Base-by-base conservation (phyloP, 2,797 vertebrate species). In the Scomberomorus guttatus region DNA sequence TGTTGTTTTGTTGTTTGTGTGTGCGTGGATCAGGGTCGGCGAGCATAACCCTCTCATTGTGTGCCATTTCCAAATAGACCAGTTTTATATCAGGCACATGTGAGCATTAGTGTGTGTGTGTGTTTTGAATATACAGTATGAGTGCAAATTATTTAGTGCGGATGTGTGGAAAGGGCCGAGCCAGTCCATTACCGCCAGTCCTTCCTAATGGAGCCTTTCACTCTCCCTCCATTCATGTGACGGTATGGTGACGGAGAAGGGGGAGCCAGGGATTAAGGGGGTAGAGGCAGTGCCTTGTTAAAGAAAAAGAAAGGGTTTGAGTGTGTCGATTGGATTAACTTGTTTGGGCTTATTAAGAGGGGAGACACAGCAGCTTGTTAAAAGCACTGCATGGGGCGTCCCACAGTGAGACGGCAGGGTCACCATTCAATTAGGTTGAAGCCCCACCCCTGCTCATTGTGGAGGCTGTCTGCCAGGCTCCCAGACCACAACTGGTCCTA, bases 271-370 rank as follows among this genome's bases (percentile, higher is more conserved):
- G 95, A 95, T 96, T 95, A 95, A 91, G 86, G 80, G 90, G 90
- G 89, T 83, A 90, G 92, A 90, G 84, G 93, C 93, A 93, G 92
- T 87, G 94, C 92, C 94, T 95, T 94, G 93, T 95, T 95, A 95
- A 95, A 94, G 93, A 91, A 90, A 93, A 92, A 94, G 93, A 94
- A 94, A 93, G 93, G 90, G 89, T 92, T 93, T 90, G 95, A 95
- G 94, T 95, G 95, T 94, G 95, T 94, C 92, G 92, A 96, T 95
- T 95, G 95, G 95, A 96, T 96, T 96, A 96, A 95, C 94, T 95
- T 95, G 94, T 95, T 95, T 95, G 93, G 94, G 94, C 93, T 94
- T 95, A 95, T 96, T 95, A 96, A 94, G 93, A 94, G 90, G 89
- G 91, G 92, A 94, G 92, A 93, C 93, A 90, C 93, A 91, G 93